A percentile compares a stretch with the other conserved stretches of the same genome.
Evolutionary conservation across 2,888 invertebrate genomes (phyloP).

Genomic region (Parnassius mnemosyne): DNA sequence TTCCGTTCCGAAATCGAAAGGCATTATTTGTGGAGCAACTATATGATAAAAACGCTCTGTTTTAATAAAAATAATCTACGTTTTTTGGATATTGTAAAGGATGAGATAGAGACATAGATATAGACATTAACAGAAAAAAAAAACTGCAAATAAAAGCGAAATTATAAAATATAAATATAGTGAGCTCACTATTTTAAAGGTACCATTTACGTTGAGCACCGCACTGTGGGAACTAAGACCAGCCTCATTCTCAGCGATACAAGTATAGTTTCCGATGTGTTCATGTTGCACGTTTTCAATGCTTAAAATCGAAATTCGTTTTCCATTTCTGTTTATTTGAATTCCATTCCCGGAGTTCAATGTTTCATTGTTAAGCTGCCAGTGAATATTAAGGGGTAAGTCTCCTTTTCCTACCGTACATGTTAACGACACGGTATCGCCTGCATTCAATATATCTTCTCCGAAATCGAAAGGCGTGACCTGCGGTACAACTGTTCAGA

Average conservation of each 20-base stretch:
- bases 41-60: slow-evolving; percentile 33
- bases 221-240: slow-evolving; percentile 83
- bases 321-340: slow-evolving; percentile 80
- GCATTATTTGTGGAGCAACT: slow-evolving; percentile 86
- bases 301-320: slow-evolving; percentile 85
- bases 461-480: slow-evolving; percentile 89
- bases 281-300: slow-evolving; percentile 81
- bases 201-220: slow-evolving; percentile 85
- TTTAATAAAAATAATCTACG: neutral
- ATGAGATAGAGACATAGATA: neutral
- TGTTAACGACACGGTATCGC: slow-evolving; percentile 85
- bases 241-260: slow-evolving; percentile 83
- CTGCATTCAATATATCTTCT: slow-evolving; percentile 85
- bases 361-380: slow-evolving; percentile 83
- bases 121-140: slow-evolving; percentile 27
- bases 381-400: slow-evolving; percentile 84
- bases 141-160: slow-evolving; percentile 54
- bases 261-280: slow-evolving; percentile 83
- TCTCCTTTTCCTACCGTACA: slow-evolving; percentile 88
- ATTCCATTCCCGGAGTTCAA: slow-evolving; percentile 79
- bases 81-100: slow-evolving; percentile 8
- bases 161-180: slow-evolving; percentile 9
- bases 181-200: neutral
- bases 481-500: slow-evolving; percentile 85
- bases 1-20: slow-evolving; percentile 86